Evolutionary conservation across 2,113 vertebrate species (phyloP).

Genomic region (human): GRCh38 chr6:109276501-109277000

Average conservation of each 20-base stretch:
- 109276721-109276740: neutral
- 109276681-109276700: neutral
- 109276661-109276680: neutral
- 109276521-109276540: neutral
- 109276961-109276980: neutral
- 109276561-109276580: neutral
- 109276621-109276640: neutral
- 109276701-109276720: neutral
- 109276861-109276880: neutral
- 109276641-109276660: neutral
- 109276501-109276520: neutral
- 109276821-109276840: neutral
- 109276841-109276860: neutral
- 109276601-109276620: neutral
- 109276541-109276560: neutral
- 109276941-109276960: neutral
- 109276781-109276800: neutral
- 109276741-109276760: neutral
- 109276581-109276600: neutral
- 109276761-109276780: neutral
- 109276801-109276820: neutral
- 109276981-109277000: neutral
- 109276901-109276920: neutral
- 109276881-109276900: neutral
- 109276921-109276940: neutral